Evolutionary conservation across 2,113 vertebrate genomes (phyloP).

Genomic region (Thunnus thynnus): DNA sequence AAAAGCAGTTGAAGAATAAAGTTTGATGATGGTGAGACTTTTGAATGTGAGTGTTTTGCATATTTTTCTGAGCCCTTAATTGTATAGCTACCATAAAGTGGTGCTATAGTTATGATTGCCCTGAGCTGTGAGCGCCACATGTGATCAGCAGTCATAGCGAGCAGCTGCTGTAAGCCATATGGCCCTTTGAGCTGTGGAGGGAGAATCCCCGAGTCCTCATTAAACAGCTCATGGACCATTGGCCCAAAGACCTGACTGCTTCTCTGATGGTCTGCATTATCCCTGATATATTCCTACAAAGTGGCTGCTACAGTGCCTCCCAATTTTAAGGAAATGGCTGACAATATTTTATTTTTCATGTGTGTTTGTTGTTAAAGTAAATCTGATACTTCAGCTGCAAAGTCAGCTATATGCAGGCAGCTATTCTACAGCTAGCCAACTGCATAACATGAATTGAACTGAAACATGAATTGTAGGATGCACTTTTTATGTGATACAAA

Average conservation of each 20-base stretch:
- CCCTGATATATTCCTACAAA: constrained; percentile 65
- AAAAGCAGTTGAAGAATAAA: constrained; percentile 15
- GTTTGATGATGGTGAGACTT: constrained; percentile 45
- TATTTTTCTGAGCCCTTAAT: constrained; percentile 61
- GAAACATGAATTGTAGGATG: too few species aligned
- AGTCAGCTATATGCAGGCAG: background rate
- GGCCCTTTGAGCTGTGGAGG: constrained; percentile 71
- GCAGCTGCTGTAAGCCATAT: constrained; percentile 81
- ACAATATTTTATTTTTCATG: constrained; percentile 18
- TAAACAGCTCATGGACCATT: constrained; percentile 80
- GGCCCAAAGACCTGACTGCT: constrained; percentile 70
- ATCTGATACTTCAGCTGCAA: constrained; percentile 1
- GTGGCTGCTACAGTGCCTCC: constrained; percentile 30
- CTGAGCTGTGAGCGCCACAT: constrained; percentile 69
- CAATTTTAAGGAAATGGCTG: constrained; percentile 37
- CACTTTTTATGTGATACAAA: too few species aligned
- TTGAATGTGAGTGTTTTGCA: constrained; percentile 57
- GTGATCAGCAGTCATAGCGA: constrained; percentile 64
- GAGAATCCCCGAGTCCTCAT: constrained; percentile 72
- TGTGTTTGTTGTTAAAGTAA: constrained; percentile 24
- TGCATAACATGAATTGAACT: background rate
- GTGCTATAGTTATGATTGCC: constrained; percentile 59
- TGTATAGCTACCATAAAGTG: constrained; percentile 63
- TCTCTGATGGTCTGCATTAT: constrained; percentile 65
- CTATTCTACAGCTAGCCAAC: background rate